Conservation (phyloP, 2,113 vertebrate genomes). For the Cochlearius cochlearius region DNA sequence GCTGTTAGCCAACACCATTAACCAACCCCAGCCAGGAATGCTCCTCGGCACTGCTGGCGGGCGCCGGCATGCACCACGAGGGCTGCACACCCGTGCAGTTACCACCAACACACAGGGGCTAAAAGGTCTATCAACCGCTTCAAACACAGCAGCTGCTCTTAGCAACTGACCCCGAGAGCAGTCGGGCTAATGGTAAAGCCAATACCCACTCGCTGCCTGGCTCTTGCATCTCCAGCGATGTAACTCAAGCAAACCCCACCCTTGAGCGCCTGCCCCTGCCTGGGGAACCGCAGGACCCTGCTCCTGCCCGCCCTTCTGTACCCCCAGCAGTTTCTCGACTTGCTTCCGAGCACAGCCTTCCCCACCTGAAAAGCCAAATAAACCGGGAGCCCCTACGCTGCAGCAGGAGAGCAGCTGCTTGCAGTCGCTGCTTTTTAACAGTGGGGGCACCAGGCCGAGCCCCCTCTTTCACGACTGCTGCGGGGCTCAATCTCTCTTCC, state of each 20-base stretch:
- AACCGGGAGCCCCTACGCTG: rapidly evolving
- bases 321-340: neutral
- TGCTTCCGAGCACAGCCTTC: neutral
- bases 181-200: neutral
- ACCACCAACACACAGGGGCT: too few species aligned
- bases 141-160: rapidly evolving
- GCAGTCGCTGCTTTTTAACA: neutral
- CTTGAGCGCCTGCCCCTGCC: neutral
- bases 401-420: too few species aligned
- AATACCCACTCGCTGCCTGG: rapidly evolving
- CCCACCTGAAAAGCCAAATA: neutral
- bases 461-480: too few species aligned
- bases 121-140: neutral
- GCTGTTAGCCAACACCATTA: rapidly evolving
- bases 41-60: rapidly evolving
- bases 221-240: rapidly evolving
- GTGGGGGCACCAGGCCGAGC: rapidly evolving
- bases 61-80: rapidly evolving
- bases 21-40: neutral
- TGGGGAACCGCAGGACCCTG: neutral
- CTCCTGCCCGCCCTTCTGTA: neutral
- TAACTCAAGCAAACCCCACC: neutral
- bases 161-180: neutral
- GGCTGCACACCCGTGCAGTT: neutral
- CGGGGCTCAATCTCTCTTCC: neutral